Base-by-base conservation (phyloP, 2,113 vertebrate species). In the Proterorhinus semilunaris region DNA sequence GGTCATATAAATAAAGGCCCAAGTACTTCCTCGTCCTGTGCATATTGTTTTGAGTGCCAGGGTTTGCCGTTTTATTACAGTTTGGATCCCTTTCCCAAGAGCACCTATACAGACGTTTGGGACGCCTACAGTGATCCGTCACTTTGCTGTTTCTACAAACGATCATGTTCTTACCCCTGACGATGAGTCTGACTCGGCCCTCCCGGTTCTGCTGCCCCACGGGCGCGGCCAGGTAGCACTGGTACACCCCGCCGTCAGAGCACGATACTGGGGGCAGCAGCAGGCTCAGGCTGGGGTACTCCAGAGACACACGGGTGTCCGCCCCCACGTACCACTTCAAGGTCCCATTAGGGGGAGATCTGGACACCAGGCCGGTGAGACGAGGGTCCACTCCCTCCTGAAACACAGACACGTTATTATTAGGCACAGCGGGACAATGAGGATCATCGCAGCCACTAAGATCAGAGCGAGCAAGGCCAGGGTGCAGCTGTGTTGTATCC, bases 151-250 rank as follows among this genome's bases (percentile, higher is more conserved):
- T 36, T 36, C 27, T 36, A 36, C 27, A 36, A 5, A 36, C 0
- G 48, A 49, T 10, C 13, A 10, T 2, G 15, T 53, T 1, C 42
- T 15, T 69, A 93, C 92, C 91, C 76, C 65, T 8, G 2, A 93
- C 46, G 0, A 0, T 66, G 48, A 93, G 88, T 5, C 21, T 8
- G 13, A 89, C 36, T 13, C 45, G 6, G 8, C 84, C 83, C 0
- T 87, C 73, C 8, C 62, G 76, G 81, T 88, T 90, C 69, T 82
- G 78, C 47, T 93, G 76, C 5, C 92, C 93, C 15, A 91, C 66
- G 0, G 92, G 89, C 5, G 91, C 90, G 0, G 75, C 68, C 62
- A 93, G 76, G 42, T 77, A 64, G 50, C 93, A 93, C 4, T 0
- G 0, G 76, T 92, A 93, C 17, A 47, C 8, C 8, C 89, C 91